phyloP scores from a whole-genome alignment of 2,113 vertebrate genomes.

The Lethenteron camtschaticum region DNA sequence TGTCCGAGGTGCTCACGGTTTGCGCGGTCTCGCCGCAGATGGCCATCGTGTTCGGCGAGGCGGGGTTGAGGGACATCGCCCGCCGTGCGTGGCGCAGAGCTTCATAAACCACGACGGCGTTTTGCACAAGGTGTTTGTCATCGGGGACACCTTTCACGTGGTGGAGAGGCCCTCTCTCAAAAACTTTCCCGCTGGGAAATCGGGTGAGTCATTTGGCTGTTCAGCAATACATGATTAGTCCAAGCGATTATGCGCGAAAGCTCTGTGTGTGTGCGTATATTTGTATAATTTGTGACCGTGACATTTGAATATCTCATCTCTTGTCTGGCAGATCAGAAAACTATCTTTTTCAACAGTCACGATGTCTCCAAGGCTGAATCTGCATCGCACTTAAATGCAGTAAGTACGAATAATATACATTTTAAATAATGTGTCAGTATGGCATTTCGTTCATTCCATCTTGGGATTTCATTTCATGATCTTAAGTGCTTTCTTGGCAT shows the following conservation, averaged over 20 bases:
- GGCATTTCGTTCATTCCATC: not conserved
- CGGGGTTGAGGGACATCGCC: conserved; percentile 67
- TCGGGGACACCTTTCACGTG: conserved; percentile 76
- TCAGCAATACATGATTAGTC: conserved; percentile 7
- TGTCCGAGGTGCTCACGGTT: not conserved
- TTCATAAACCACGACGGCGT: conserved; percentile 97
- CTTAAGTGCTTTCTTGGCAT: too few relatives aligned
- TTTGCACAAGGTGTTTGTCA: conserved; percentile 93
- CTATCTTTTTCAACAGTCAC: conserved; percentile 99
- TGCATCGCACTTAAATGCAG: conserved; percentile 72
- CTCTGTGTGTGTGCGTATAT: conserved; percentile 12
- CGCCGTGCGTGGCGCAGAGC: conserved; percentile 85
- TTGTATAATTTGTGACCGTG: conserved; percentile 14
- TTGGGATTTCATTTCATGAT: not conserved
- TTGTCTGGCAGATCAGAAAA: conserved; percentile 55
- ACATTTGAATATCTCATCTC: conserved; percentile 10
- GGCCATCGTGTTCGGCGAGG: conserved; percentile 89
- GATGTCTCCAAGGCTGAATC: conserved; percentile 97
- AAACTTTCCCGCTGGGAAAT: conserved; percentile 72
- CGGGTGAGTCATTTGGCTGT: conserved; percentile 31
- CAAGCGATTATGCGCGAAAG: conserved; percentile 9
- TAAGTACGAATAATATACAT: conserved; percentile 21
- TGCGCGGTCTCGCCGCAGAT: conserved; percentile 33
- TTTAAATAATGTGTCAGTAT: not conserved
- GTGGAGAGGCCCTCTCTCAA: conserved; percentile 88